Conservation (phyloP, 2,797 vertebrate genomes). For the Malurus leucopterus region DNA sequence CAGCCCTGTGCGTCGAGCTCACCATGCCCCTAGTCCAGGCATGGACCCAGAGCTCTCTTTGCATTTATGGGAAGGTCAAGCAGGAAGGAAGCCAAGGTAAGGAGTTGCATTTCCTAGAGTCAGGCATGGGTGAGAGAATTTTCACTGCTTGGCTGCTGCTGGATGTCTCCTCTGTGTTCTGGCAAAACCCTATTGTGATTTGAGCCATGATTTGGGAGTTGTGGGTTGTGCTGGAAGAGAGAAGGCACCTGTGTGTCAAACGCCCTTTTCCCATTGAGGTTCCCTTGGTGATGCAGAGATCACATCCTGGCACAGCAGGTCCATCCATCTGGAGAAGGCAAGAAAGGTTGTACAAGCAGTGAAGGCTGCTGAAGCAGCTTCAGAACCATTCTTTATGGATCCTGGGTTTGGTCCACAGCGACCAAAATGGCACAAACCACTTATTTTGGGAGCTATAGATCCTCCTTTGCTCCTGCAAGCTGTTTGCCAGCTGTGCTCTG, state of each 20-base stretch:
- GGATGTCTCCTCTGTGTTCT: background rate
- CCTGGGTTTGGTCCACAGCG: background rate
- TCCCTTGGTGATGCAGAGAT: background rate
- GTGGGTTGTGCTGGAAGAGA: background rate
- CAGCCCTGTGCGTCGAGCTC: background rate
- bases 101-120: background rate
- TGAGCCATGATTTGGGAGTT: background rate
- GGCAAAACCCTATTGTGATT: background rate
- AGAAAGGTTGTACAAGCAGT: background rate
- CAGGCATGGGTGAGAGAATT: background rate
- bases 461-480: background rate
- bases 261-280: background rate
- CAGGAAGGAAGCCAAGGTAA: background rate
- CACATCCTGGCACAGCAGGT: background rate
- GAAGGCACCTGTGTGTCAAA: background rate
- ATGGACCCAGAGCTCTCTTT: background rate
- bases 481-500: background rate
- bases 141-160: background rate
- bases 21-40: background rate
- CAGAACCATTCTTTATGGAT: background rate
- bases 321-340: background rate
- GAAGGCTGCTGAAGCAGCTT: background rate
- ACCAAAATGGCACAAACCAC: background rate
- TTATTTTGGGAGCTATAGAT: background rate
- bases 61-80: background rate